Evolutionary conservation across 2,113 vertebrate species (phyloP), one percentile per base, ranked within the genome.

Genomic region (Mustela lutreola): DNA sequence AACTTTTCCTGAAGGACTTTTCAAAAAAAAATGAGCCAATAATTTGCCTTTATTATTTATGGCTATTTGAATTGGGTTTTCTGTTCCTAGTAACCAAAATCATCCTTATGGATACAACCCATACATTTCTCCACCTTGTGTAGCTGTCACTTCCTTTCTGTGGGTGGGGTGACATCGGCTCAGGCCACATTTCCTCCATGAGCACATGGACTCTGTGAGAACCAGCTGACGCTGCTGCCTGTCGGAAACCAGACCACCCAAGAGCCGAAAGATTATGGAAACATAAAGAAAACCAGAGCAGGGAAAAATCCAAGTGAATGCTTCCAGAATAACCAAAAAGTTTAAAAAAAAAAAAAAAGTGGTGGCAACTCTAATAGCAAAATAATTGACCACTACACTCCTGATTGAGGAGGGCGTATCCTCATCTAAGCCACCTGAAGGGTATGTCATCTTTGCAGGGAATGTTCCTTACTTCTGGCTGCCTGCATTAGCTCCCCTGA

Each of bases 171-270:
- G 97, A 97, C 98, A 97, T 96, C 90, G 39, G 90, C 95, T 82
- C 80, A 94, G 96, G 97, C 94, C 97, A 91, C 98, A 97, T 96
- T 98, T 98, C 98, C 98, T 97, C 96, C 97, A 94, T 96, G 91
- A 98, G 96, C 81, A 50, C 97, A 97, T 53, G 95, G 97, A 67
- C 96, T 96, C 87, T 96, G 96, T 98, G 98, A 98, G 98, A 98
- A 98, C 98, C 97, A 96, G 97, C 97, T 98, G 98, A 98, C 97
- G 94, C 91, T 93, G 98, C 98, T 98, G 98, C 96, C 97, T 97
- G 97, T 98, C 90, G 96, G 97, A 98, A 98, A 97, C 98, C 98
- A 98, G 98, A 98, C 98, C 98, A 98, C 98, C 98, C 98, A 97
- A 91, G 78, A 98, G 97, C 91, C 79, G 45, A 95, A 73, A 98